Conservation (phyloP, 2,888 invertebrate species). For the Ectemnius continuus region DNA sequence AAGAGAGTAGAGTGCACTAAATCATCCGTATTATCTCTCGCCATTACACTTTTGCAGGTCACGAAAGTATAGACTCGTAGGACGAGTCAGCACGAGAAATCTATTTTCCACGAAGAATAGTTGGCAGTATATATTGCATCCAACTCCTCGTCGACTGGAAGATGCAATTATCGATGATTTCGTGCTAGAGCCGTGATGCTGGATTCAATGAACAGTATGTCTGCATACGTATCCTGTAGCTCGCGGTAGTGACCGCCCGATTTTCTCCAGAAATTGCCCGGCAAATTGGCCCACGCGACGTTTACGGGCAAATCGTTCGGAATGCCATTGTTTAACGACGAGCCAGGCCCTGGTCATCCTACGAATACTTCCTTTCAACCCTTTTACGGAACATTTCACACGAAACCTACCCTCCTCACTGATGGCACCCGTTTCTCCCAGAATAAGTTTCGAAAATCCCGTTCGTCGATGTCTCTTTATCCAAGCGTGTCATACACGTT, state of each 20-base stretch:
- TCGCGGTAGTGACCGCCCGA: slow-evolving; percentile 70
- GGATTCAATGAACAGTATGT: slow-evolving; percentile 52
- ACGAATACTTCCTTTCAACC: slow-evolving; percentile 66
- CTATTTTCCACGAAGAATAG: too few relatives aligned
- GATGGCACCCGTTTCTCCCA: slow-evolving; percentile 21
- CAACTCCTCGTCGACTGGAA: not conserved
- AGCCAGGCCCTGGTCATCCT: slow-evolving; percentile 72
- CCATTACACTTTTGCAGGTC: not conserved
- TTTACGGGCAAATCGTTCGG: slow-evolving; percentile 75
- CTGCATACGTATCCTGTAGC: slow-evolving; percentile 35
- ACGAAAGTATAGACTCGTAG: slow-evolving; percentile 9
- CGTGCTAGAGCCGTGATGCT: slow-evolving; percentile 6
- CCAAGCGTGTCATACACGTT: too few relatives aligned
- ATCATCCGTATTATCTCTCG: too few relatives aligned
- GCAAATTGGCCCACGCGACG: slow-evolving; percentile 72
- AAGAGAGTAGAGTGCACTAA: not conserved
- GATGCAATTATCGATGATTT: not conserved
- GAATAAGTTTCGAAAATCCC: slow-evolving; percentile 43
- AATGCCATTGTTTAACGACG: slow-evolving; percentile 76
- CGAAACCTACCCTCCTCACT: slow-evolving; percentile 28
- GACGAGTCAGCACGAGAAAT: too few relatives aligned
- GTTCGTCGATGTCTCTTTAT: not conserved
- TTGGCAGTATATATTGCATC: not conserved
- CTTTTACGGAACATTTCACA: slow-evolving; percentile 66
- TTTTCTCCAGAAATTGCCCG: slow-evolving; percentile 77